phyloP scores from a whole-genome alignment of 2,113 vertebrate genomes.

The Elanus axillaris region DNA sequence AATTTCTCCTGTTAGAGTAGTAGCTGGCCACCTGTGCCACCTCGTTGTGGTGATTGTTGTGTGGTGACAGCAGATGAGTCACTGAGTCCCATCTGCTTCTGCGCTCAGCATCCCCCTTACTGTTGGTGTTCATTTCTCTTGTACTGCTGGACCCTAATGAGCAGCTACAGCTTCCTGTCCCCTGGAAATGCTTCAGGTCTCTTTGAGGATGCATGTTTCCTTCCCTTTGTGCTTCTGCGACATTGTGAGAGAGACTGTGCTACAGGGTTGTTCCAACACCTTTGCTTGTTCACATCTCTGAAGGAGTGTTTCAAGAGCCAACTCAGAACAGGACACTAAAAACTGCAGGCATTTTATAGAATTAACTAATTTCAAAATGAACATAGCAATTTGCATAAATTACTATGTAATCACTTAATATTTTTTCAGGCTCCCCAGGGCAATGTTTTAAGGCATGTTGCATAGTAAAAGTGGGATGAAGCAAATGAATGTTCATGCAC shows the following conservation, averaged over 20 bases:
- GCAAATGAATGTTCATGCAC: neutral
- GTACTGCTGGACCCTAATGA: neutral
- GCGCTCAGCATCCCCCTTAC: neutral
- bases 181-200: fast-evolving
- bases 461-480: neutral
- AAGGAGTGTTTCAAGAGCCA: neutral
- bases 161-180: neutral
- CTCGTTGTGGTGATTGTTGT: fast-evolving
- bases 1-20: neutral
- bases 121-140: neutral
- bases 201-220: neutral
- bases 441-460: slow-evolving; percentile 30
- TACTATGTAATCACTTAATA: slow-evolving; percentile 1
- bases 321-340: neutral
- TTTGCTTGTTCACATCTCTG: neutral
- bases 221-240: neutral
- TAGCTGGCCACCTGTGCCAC: neutral
- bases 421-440: slow-evolving; percentile 13
- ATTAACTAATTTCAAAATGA: slow-evolving; percentile 32
- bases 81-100: fast-evolving
- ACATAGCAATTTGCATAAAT: slow-evolving; percentile 12
- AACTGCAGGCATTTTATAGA: neutral
- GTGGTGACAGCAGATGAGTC: neutral
- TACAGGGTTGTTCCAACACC: neutral
- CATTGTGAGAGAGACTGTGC: neutral